Conservation (phyloP, 2,113 vertebrate species). For the Tetrax tetrax region DNA sequence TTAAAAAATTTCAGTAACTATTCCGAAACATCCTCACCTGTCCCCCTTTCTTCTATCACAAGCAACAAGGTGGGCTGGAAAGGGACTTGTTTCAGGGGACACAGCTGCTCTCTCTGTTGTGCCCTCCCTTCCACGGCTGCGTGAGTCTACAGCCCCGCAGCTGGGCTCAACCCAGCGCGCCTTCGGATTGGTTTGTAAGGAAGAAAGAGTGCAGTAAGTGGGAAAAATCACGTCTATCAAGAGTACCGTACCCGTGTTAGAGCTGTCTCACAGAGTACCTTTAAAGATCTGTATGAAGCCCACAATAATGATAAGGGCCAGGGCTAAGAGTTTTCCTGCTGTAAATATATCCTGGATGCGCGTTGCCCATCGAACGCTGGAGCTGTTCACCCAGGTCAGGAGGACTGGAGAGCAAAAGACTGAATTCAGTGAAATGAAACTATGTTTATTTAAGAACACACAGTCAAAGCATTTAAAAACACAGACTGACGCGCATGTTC, state of each 20-base stretch:
- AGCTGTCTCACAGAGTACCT: slow-evolving; percentile 74
- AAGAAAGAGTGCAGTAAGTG: background rate
- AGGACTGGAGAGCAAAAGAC: slow-evolving; percentile 81
- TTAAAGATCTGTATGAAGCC: slow-evolving; percentile 93
- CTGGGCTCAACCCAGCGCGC: background rate
- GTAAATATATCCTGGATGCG: slow-evolving; percentile 96
- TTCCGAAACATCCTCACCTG: background rate
- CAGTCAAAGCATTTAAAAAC: background rate
- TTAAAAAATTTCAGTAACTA: background rate
- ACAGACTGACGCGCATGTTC: accelerated
- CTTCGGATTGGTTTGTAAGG: background rate
- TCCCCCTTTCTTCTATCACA: background rate
- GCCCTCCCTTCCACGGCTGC: background rate
- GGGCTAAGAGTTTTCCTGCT: slow-evolving; percentile 91
- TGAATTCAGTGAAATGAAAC: slow-evolving; percentile 19
- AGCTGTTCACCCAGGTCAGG: slow-evolving; percentile 97
- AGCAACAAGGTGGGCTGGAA: background rate
- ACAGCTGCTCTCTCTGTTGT: background rate
- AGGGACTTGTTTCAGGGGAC: background rate
- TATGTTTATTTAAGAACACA: background rate
- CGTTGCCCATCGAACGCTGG: slow-evolving; percentile 93
- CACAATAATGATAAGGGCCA: slow-evolving; percentile 91
- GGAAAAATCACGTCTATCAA: background rate
- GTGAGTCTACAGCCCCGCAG: background rate
- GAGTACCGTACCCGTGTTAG: background rate